phyloP scores from a whole-genome alignment of 1,140 invertebrate genomes.

The Aphelenchoides fujianensis region DNA sequence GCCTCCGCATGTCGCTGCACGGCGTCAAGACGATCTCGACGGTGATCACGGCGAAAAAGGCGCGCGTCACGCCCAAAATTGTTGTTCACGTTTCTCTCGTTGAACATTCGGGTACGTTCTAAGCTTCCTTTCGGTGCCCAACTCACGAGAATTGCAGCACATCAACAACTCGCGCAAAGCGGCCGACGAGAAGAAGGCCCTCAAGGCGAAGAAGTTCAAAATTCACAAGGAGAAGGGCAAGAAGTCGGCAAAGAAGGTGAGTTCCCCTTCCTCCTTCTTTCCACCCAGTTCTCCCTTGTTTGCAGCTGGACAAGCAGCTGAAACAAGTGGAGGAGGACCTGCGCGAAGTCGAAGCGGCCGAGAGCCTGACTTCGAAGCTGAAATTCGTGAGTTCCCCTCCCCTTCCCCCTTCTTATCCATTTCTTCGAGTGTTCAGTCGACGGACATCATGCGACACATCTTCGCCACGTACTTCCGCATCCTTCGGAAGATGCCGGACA shows the following conservation, averaged over 20 bases:
- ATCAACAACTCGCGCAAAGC: slow-evolving; percentile 76
- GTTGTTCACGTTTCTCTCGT: slow-evolving; percentile 71
- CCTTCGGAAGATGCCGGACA: slow-evolving; percentile 68
- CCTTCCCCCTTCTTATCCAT: neutral
- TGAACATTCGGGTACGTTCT: slow-evolving; percentile 73
- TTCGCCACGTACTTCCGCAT: slow-evolving; percentile 91
- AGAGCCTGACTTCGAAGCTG: slow-evolving; percentile 75
- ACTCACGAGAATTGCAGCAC: slow-evolving; percentile 72
- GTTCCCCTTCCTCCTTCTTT: neutral
- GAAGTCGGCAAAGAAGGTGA: slow-evolving; percentile 78
- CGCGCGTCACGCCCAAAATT: slow-evolving; percentile 54
- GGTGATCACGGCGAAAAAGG: slow-evolving; percentile 65
- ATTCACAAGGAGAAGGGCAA: slow-evolving; percentile 72
- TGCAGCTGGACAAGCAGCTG: slow-evolving; percentile 67
- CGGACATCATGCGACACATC: slow-evolving; percentile 82
- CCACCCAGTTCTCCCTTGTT: neutral
- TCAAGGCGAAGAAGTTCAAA: slow-evolving; percentile 74
- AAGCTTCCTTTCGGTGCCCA: slow-evolving; percentile 44
- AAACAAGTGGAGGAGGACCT: slow-evolving; percentile 82
- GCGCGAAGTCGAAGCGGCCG: slow-evolving; percentile 82
- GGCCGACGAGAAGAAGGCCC: slow-evolving; percentile 73
- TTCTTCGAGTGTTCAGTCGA: slow-evolving; percentile 66
- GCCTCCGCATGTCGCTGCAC: slow-evolving; percentile 78
- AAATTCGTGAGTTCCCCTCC: slow-evolving; percentile 69
- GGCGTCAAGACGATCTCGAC: slow-evolving; percentile 58